Base-by-base conservation (phyloP, 2,797 vertebrate genomes). In the Naso thynnoides region DNA sequence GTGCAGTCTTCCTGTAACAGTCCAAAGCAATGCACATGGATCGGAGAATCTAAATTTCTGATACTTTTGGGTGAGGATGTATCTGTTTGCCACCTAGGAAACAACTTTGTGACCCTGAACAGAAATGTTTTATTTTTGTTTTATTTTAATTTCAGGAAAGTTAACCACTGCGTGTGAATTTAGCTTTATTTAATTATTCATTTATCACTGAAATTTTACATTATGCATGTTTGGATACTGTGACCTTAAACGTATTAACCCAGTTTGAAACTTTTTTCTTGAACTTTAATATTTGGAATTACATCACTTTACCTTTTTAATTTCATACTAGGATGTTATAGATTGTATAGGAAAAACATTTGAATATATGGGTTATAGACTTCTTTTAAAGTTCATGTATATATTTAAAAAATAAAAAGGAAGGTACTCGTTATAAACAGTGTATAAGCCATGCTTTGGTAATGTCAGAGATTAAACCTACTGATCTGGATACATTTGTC, bases 381-480 rank as follows among this genome's bases (percentile, higher is more conserved):
- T 29, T 2, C 48, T 50, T 57, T 53, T 26, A 23, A 64, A 66
- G 48, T 26, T 33, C 7, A 21, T 18, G 1, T 33, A 24, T 26
- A 11, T 29, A 19, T 29, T 16, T 19, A 16, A 10, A 13, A 21
- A 45, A 31, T 6, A 27, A 39, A 71, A 52, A 59, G 4, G 11
- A 18, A 26, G 5, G 19, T 31, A 9, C 36, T 19, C 41, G 9
- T 23, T 56, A 5, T 14, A 18, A 27, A 49, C 23, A 2, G 23
- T 26, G 38, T 56, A 4, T 38, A 16, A 70, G n/a, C 56, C 29
- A 10, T 54, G 29, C 55, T 64, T 54, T 39, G 8, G 8, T 62
- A 26, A 58, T 39, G 6, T 49, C 27, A 63, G 26, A 63, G 36
- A 70, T 53, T 4, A 65, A 72, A 77, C 24, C 33, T 6, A 10